Percentiles rank a stretch among this genome's conserved stretches.
phyloP scores from a whole-genome alignment of 2,113 vertebrate species.

The Pelvicachromis taeniatus region DNA sequence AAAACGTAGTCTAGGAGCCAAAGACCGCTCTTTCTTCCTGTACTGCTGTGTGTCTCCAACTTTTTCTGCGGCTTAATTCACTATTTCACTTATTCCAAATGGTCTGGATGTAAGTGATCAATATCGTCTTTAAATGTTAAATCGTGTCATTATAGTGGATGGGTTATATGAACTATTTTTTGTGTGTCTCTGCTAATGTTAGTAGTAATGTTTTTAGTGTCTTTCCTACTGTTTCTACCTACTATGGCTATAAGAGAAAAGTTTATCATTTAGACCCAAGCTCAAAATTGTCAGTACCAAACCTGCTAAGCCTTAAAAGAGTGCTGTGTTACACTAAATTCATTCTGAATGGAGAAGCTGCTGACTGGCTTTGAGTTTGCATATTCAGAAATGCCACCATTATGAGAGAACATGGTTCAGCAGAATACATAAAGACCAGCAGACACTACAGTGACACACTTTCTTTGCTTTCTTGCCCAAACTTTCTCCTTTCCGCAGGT shows the following conservation, averaged over 20 bases:
- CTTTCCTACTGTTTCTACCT: background rate
- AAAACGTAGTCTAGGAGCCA: background rate
- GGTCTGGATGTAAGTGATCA: background rate
- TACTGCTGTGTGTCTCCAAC: background rate
- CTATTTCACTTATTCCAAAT: background rate
- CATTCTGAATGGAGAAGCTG: background rate
- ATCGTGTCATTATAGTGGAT: background rate
- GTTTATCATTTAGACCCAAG: background rate
- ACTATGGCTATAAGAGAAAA: background rate
- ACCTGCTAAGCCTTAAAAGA: background rate
- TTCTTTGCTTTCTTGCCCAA: background rate
- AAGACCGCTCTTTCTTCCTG: background rate
- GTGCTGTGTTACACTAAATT: background rate
- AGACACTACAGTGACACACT: background rate
- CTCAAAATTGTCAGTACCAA: background rate
- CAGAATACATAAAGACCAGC: background rate
- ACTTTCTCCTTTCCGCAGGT: background rate
- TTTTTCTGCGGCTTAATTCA: background rate
- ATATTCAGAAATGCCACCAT: background rate
- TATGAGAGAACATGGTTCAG: background rate
- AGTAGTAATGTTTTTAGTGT: background rate
- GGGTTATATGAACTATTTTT: background rate
- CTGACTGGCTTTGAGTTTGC: background rate
- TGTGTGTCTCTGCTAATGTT: background rate
- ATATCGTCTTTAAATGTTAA: background rate